Percentiles rank a stretch among this genome's conserved stretches.
Conservation (phyloP, 1,140 invertebrate species). For the Hermetia illucens region DNA sequence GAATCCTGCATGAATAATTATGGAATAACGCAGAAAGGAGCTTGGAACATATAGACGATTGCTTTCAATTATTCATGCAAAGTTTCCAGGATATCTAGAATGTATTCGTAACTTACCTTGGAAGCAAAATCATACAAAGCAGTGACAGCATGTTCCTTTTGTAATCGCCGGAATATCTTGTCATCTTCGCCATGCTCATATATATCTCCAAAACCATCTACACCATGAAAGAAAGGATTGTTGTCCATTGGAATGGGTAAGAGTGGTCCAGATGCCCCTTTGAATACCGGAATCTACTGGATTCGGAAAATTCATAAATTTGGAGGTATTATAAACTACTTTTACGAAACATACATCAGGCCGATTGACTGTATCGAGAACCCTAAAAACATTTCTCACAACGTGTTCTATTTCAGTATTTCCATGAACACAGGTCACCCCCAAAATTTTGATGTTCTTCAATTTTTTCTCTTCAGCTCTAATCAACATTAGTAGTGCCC, state of each 20-base stretch:
- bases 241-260: conserved; percentile 28
- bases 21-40: no score
- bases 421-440: conserved; percentile 46
- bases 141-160: conserved; percentile 18
- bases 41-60: no score
- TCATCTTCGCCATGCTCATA: conserved; percentile 4
- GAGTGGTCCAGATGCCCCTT: conserved; percentile 40
- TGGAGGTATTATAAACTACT: no score
- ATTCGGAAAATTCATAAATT: no score
- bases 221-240: conserved; percentile 33
- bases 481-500: conserved; percentile 42
- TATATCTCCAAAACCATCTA: conserved; percentile 50
- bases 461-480: conserved; percentile 33
- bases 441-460: conserved; percentile 36
- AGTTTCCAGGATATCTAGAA: no score
- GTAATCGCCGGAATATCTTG: conserved; percentile 13
- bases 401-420: conserved; percentile 45
- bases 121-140: conserved; percentile 35
- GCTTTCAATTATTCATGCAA: no score
- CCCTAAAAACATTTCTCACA: conserved; percentile 43
- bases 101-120: no score
- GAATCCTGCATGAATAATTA: no score
- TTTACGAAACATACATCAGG: conserved; percentile 36
- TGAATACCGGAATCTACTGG: conserved; percentile 53
- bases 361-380: conserved; percentile 34